Conservation (phyloP, 1,140 invertebrate species). For the Drosophila nannoptera region DNA sequence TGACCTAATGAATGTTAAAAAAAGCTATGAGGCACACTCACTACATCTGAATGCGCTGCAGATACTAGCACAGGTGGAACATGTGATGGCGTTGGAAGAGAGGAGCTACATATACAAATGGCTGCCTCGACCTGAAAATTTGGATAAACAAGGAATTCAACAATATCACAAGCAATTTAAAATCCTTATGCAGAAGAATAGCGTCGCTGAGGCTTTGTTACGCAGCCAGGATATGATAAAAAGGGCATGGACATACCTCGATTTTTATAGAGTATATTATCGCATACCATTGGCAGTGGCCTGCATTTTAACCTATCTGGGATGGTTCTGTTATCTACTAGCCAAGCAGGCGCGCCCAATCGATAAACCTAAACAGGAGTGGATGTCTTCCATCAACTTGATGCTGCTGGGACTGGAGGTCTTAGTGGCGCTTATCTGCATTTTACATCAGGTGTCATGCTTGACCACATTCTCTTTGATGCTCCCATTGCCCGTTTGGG, state of each 20-base stretch:
- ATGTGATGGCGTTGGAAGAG: conserved; percentile 40
- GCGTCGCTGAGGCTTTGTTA: conserved; percentile 23
- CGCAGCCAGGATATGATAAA: conserved; percentile 29
- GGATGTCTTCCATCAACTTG: not conserved
- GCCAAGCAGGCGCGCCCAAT: conserved; percentile 14
- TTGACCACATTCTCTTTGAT: conserved; percentile 54
- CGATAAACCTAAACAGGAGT: not conserved
- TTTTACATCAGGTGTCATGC: conserved; percentile 44
- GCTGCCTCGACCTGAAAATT: conserved; percentile 22
- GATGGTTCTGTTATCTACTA: conserved; percentile 82
- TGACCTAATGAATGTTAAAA: conserved; percentile 81
- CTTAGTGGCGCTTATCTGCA: conserved; percentile 22
- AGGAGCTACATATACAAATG: conserved; percentile 40
- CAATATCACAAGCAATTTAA: conserved; percentile 19
- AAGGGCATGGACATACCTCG: conserved; percentile 81
- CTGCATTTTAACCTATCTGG: conserved; percentile 83
- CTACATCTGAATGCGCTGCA: conserved; percentile 87
- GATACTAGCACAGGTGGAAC: conserved; percentile 85
- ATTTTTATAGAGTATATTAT: conserved; percentile 88
- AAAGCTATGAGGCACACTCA: conserved; percentile 82
- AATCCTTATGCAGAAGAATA: conserved; percentile 1
- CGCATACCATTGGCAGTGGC: conserved; percentile 82
- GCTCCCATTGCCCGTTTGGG: conserved; percentile 58
- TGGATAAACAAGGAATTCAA: conserved; percentile 28
- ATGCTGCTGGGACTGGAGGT: conserved; percentile 18